Conservation (phyloP, 2,797 vertebrate genomes). For the Hapalemur alaotrensis region DNA sequence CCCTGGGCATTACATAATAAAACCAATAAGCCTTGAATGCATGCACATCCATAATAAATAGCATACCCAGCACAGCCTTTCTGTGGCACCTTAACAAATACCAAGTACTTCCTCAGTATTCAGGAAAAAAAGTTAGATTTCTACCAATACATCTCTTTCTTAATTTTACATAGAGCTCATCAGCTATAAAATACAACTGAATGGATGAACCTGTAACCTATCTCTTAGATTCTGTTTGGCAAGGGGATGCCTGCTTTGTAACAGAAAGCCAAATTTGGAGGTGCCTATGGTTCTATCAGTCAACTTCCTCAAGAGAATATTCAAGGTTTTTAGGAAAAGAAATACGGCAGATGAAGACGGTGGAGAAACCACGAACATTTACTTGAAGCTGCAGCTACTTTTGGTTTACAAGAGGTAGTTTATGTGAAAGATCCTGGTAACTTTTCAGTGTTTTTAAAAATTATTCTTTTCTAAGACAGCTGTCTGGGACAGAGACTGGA, state of each 20-base stretch:
- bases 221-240: neutral
- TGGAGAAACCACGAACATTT: neutral
- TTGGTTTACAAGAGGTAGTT: neutral
- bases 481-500: neutral
- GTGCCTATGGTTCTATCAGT: fast-evolving
- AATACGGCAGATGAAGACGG: neutral
- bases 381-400: neutral
- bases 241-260: fast-evolving
- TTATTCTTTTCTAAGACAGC: neutral
- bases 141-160: neutral
- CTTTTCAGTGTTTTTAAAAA: neutral
- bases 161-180: neutral
- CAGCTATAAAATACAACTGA: fast-evolving
- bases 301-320: neutral
- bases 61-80: no score
- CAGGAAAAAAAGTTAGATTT: neutral
- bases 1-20: fast-evolving
- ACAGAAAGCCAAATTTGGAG: neutral
- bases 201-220: fast-evolving
- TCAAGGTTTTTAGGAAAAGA: neutral
- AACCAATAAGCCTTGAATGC: neutral
- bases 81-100: neutral
- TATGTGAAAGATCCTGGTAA: neutral
- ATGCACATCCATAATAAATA: fast-evolving
- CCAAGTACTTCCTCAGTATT: neutral